Evolutionary conservation across 2,888 invertebrate genomes (phyloP).

Genomic region (Diaperis boleti): DNA sequence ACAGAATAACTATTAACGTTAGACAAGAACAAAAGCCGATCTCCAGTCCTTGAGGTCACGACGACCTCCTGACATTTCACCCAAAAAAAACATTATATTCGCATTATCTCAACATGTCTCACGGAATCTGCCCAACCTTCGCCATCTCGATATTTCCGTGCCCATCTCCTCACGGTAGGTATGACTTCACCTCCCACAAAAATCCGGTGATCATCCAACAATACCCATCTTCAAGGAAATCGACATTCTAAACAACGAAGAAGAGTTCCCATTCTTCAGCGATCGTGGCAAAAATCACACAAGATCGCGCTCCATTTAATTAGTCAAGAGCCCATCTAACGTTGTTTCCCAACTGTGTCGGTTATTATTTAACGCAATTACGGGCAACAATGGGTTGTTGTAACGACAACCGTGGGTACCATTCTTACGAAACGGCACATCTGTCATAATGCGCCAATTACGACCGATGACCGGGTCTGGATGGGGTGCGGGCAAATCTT

Average conservation of each 20-base stretch:
- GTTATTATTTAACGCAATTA: constrained; percentile 23
- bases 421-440: constrained; percentile 6
- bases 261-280: neutral
- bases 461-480: no score
- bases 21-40: neutral
- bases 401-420: constrained; percentile 23
- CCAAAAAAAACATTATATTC: neutral
- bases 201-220: neutral
- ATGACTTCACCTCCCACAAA: neutral
- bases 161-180: neutral
- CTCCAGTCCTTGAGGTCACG: neutral
- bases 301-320: neutral
- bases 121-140: neutral
- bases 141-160: neutral
- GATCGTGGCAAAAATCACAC: neutral
- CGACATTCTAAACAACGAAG: neutral
- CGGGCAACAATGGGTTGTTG: constrained; percentile 16
- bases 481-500: no score
- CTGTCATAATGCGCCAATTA: no score
- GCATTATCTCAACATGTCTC: neutral
- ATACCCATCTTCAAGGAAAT: neutral
- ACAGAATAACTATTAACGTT: no score
- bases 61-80: neutral
- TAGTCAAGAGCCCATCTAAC: neutral
- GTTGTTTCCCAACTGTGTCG: neutral